Base-by-base conservation (phyloP, 2,797 vertebrate species). In the Microchirus variegatus region DNA sequence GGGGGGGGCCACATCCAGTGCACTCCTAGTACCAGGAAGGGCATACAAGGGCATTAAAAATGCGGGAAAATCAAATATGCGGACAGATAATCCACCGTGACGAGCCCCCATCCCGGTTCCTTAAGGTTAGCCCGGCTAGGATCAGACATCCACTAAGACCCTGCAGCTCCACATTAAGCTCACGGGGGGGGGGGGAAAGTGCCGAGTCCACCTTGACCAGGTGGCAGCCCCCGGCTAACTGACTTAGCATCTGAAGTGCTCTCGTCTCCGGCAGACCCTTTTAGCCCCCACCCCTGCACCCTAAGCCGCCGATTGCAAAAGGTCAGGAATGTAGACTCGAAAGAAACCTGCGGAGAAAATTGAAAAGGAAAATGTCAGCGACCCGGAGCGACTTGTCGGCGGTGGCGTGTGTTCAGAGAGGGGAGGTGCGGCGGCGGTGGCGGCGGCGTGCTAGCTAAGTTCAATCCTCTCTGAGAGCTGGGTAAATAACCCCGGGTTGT, bases 401-500 rank as follows among this genome's bases (percentile, higher is more conserved):
- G 3, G 52, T n/a, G 57, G 60, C 3, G 22, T 31, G 41, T 10
- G 53, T 19, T 18, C n/a, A 0, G 36, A 44, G 53, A 52, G 70
- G 15, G 38, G 49, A 47, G 35, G n/a, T n/a, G n/a, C n/a, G n/a
- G n/a, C n/a, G n/a, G n/a, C n/a, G n/a, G n/a, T n/a, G n/a, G n/a
- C n/a, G n/a, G 49, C 19, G 10, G 69, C 18, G 9, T 17, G 66
- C 54, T 44, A 10, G 57, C 44, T n/a, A 36, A 53, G 59, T 67
- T 66, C 59, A 18, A 37, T 59, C 59, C 70, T n/a, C 57, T 63
- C 56, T 7, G 69, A 75, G 67, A 56, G 38, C 38, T 12, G 42
- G 19, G 81, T 67, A 78, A 73, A 85, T 63, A 83, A 75, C 78
- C 68, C 43, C 0, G 49, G 63, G 78, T 53, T 71, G 59, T 78